These are phyloP conservation scores for Parapsyche elsis DNA, from an alignment of 1,140 invertebrate genomes.

Conservation along the genomic window DNA sequence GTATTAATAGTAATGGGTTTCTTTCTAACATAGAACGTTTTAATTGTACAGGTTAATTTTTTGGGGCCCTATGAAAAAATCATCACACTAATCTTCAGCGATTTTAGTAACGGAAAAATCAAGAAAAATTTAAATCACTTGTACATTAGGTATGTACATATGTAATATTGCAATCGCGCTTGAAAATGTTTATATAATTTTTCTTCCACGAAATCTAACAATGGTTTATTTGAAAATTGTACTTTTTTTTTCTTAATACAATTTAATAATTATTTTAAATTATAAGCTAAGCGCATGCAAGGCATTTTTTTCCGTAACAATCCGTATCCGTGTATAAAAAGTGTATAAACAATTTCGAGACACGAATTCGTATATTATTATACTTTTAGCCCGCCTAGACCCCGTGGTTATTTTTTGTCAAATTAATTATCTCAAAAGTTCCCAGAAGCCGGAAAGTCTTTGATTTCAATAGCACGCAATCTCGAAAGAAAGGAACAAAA, in stretches of 20 bases:
- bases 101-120: no score
- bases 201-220: neutral
- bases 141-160: no score
- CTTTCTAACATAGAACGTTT: no score
- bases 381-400: neutral
- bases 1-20: no score
- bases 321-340: neutral
- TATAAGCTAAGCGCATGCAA: no score
- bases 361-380: constrained; percentile 4
- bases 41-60: no score
- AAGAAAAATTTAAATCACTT: no score
- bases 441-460: constrained; percentile 29
- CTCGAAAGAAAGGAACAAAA: neutral
- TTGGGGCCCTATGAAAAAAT: no score
- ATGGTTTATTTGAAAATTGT: neutral
- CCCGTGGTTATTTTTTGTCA: constrained; percentile 13
- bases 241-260: neutral
- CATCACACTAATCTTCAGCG: no score
- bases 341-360: neutral
- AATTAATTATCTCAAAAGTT: constrained; percentile 26
- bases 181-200: neutral
- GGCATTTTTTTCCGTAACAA: no score
- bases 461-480: constrained; percentile 33
- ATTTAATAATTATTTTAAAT: neutral
- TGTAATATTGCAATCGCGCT: no score